These are phyloP conservation scores for Zaprionus vittiger DNA, from an alignment of 1,140 invertebrate species.

Conservation along the genomic window DNA sequence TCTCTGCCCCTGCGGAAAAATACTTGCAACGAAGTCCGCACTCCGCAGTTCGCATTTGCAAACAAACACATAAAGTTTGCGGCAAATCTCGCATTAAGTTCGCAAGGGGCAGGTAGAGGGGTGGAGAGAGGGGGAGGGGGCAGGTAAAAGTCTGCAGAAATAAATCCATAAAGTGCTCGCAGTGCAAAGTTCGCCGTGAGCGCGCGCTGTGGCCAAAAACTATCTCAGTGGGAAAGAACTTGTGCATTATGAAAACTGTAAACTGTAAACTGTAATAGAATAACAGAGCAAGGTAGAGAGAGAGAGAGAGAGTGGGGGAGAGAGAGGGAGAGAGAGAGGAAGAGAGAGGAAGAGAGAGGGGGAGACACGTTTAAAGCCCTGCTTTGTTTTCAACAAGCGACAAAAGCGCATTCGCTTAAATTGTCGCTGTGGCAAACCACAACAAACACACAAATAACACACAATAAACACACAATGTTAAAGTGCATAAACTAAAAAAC, in stretches of 20 bases:
- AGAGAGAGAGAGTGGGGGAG: neutral
- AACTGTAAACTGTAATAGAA: slow-evolving; percentile 4
- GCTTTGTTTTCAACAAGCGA: neutral
- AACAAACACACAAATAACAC: neutral
- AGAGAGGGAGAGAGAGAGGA: neutral
- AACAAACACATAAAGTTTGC: slow-evolving; percentile 43
- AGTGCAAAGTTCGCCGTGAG: neutral
- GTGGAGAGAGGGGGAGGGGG: neutral
- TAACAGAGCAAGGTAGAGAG: neutral
- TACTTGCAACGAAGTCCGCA: slow-evolving; percentile 31
- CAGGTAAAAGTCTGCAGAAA: slow-evolving; percentile 7
- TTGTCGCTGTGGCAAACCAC: slow-evolving; percentile 19
- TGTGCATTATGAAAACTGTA: slow-evolving; percentile 7
- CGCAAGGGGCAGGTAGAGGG: neutral
- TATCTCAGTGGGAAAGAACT: neutral
- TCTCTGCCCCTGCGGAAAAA: slow-evolving; percentile 34
- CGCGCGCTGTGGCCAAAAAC: neutral
- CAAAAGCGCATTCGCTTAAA: slow-evolving; percentile 5
- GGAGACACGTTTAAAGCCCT: neutral
- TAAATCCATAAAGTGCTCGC: slow-evolving; percentile 10
- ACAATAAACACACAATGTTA: slow-evolving; percentile 5
- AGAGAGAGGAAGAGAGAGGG: neutral
- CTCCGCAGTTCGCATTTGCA: slow-evolving; percentile 29
- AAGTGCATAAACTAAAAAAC: neutral
- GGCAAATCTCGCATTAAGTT: slow-evolving; percentile 40